Evolutionary conservation across 2,113 vertebrate species (phyloP).

Genomic region (Sturnus vulgaris): DNA sequence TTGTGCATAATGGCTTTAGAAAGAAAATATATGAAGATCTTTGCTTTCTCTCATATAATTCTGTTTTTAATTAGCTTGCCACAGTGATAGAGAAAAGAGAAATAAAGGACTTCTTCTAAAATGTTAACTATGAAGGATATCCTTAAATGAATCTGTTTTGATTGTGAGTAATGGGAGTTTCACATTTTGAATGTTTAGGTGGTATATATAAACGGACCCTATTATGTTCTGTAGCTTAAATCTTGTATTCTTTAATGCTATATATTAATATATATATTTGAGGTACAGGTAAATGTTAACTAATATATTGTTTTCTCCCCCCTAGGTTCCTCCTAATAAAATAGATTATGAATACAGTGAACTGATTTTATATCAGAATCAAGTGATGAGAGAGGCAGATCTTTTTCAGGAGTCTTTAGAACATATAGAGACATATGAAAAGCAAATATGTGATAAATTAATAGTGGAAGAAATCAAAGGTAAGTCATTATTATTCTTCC

Average conservation of each 20-base stretch:
- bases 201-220: neutral
- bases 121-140: neutral
- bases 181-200: neutral
- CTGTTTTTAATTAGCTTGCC: neutral
- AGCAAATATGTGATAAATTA: slow-evolving; percentile 80
- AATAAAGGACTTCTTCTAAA: neutral
- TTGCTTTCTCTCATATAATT: neutral
- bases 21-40: neutral
- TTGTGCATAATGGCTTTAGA: neutral
- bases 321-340: slow-evolving; percentile 75
- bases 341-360: slow-evolving; percentile 81
- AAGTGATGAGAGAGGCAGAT: slow-evolving; percentile 81
- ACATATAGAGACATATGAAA: slow-evolving; percentile 77
- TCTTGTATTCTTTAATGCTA: neutral
- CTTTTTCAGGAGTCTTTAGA: slow-evolving; percentile 77
- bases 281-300: neutral
- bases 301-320: neutral
- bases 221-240: neutral
- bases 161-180: neutral
- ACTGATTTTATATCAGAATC: slow-evolving; percentile 79
- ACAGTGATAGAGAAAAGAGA: neutral
- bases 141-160: neutral
- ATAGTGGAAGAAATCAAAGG: slow-evolving; percentile 79
- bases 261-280: neutral
- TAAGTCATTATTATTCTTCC: slow-evolving; percentile 26